Base-by-base conservation (phyloP, 1,140 invertebrate species). In the Drosophila ananassae region DNA sequence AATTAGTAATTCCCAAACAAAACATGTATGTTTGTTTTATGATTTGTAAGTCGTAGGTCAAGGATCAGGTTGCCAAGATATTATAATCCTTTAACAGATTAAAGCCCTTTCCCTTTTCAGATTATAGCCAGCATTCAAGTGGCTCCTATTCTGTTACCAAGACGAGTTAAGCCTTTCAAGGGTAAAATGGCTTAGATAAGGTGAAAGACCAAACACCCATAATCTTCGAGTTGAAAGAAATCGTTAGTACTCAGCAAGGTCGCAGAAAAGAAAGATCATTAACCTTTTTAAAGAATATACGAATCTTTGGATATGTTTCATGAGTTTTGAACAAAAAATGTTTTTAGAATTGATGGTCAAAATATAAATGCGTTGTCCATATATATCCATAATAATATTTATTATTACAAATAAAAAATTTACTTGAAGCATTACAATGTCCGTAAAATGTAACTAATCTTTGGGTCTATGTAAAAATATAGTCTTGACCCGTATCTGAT, bases 201-300 rank as follows among this genome's bases (percentile, higher is more conserved):
- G 12, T 28, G 3, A 44, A 61, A 62, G 32, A 44, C 44, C 28
- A 41, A 22, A 50, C 8, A 2, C 1, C 4, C 9, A 21, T 62
- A 24, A 66, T 66, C 62, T 66, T 63, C 2, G 13, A 48, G 41
- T 61, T 47, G 13, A 37, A 58, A 64, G 22, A 64, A 47, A n/a
- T 37, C 30, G 30, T 64, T 64, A 22, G 61, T 30, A 64, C 41
- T 39, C 28, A 28, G 47, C 25, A 64, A 37, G 41, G 13, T 10
- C 13, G 10, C n/a, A 9, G 4, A 13, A 17, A 25, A 24, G 22
- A 2, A 1, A 58, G 41, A 61, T 64, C 56, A 72, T 67, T 25
- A 51, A 46, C 48, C 66, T 72, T 21, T 3, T 51, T 22, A 9
- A 9, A 59, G 24, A 25, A 17, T 32, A 37, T 12, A 37, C 12